Percentiles rank a stretch among this genome's conserved stretches.
Conservation (phyloP, 1,140 invertebrate species). For the Aleiodes sp. region DNA sequence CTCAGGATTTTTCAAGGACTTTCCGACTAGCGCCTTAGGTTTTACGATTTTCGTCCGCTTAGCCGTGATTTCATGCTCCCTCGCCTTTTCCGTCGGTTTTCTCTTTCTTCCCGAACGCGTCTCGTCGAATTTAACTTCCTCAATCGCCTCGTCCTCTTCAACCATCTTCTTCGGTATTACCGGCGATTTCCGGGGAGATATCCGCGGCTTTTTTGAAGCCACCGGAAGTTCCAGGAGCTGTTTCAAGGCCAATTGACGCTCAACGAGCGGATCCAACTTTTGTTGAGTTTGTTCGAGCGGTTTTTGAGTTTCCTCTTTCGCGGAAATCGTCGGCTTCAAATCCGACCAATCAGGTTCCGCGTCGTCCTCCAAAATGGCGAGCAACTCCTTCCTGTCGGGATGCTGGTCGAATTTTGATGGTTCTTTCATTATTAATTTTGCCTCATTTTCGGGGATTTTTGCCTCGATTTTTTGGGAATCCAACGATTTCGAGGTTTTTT, state of each 20-base stretch:
- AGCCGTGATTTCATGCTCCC: constrained; percentile 56
- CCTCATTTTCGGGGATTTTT: not conserved
- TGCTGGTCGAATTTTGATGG: constrained; percentile 1
- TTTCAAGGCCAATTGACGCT: constrained; percentile 67
- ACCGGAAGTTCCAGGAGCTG: constrained; percentile 62
- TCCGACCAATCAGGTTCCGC: constrained; percentile 65
- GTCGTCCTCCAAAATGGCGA: constrained; percentile 66
- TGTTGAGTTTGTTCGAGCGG: constrained; percentile 29
- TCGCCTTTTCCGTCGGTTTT: constrained; percentile 61
- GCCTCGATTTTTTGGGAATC: not conserved
- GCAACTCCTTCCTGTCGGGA: constrained; percentile 60
- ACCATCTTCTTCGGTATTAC: not conserved
- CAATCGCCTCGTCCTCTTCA: not conserved
- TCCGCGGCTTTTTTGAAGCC: constrained; percentile 2
- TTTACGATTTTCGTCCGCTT: constrained; percentile 41
- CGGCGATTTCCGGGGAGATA: not conserved
- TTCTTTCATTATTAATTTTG: constrained; percentile 6
- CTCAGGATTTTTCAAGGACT: not conserved
- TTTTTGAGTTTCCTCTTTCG: constrained; percentile 42
- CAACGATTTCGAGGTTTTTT: constrained; percentile 29
- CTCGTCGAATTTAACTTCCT: constrained; percentile 46
- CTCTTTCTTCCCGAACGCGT: constrained; percentile 61
- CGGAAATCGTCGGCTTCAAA: constrained; percentile 52
- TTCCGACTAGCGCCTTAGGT: not conserved
- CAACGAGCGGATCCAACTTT: constrained; percentile 60